Conservation (phyloP, 2,888 invertebrate genomes). For the Mythimna lalbum region DNA sequence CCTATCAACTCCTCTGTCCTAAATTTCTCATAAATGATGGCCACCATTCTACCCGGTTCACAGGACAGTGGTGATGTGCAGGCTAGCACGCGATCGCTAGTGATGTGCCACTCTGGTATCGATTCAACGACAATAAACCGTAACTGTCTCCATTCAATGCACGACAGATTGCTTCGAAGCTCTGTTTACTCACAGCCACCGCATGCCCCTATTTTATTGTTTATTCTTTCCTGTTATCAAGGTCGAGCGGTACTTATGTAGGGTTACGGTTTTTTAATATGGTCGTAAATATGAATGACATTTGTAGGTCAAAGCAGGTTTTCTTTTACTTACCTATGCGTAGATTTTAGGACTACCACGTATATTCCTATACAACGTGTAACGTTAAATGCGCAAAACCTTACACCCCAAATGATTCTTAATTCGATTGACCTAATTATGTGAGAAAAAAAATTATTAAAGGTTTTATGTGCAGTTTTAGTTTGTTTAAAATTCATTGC, state of each 20-base stretch:
- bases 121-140: constrained; percentile 77
- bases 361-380: too few relatives aligned
- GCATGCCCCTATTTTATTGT: constrained; percentile 48
- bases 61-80: constrained; percentile 80
- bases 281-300: constrained; percentile 31
- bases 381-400: too few relatives aligned
- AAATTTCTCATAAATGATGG: constrained; percentile 61
- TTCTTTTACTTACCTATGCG: background rate
- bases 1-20: constrained; percentile 5
- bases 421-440: too few relatives aligned
- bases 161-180: constrained; percentile 51
- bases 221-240: constrained; percentile 56
- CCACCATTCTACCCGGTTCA: constrained; percentile 72
- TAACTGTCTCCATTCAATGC: constrained; percentile 63
- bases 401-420: too few relatives aligned
- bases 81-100: constrained; percentile 85
- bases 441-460: too few relatives aligned
- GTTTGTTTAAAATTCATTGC: too few relatives aligned
- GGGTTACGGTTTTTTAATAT: constrained; percentile 8
- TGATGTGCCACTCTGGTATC: constrained; percentile 81
- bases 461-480: too few relatives aligned
- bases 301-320: constrained; percentile 27
- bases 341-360: too few relatives aligned
- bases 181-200: constrained; percentile 49
- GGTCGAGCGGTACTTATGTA: constrained; percentile 37